phyloP scores from a whole-genome alignment of 2,113 vertebrate species.

The Burhinus oedicnemus region DNA sequence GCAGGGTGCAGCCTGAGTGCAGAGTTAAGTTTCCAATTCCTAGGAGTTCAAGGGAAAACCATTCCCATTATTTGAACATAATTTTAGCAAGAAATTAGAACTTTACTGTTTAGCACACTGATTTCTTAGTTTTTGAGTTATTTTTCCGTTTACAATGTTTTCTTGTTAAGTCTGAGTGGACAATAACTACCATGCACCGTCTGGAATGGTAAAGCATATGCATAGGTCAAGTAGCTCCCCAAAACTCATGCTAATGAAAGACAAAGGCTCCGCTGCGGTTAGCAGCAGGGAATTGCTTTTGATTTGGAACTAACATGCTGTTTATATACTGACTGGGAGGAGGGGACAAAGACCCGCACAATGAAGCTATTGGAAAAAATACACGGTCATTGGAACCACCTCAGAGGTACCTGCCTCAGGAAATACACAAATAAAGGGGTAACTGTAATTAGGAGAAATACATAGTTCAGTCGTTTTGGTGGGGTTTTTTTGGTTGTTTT shows the following conservation, averaged over 20 bases:
- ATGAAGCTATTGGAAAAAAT: not conserved
- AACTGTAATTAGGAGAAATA: not conserved
- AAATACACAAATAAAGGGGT: not conserved
- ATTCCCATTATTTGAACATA: not conserved
- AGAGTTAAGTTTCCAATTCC: not conserved
- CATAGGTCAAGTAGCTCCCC: slow-evolving; percentile 21
- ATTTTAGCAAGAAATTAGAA: not conserved
- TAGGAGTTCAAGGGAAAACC: not conserved
- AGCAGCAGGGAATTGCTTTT: slow-evolving; percentile 37
- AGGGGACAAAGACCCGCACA: not conserved
- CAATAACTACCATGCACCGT: not conserved
- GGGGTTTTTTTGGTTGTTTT: no score
- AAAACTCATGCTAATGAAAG: slow-evolving; percentile 11
- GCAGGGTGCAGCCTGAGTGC: not conserved
- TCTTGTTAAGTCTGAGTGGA: not conserved
- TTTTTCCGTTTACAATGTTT: not conserved
- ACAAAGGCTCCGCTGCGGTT: slow-evolving; percentile 4
- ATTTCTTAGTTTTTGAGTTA: not conserved
- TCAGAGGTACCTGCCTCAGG: not conserved
- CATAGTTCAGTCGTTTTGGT: fast-evolving
- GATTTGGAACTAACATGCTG: not conserved
- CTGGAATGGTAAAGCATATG: not conserved
- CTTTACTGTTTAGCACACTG: not conserved
- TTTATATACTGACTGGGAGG: not conserved
- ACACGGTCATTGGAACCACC: not conserved